Evolutionary conservation across 2,797 vertebrate genomes (phyloP).

Genomic region (Hybognathus amarus): DNA sequence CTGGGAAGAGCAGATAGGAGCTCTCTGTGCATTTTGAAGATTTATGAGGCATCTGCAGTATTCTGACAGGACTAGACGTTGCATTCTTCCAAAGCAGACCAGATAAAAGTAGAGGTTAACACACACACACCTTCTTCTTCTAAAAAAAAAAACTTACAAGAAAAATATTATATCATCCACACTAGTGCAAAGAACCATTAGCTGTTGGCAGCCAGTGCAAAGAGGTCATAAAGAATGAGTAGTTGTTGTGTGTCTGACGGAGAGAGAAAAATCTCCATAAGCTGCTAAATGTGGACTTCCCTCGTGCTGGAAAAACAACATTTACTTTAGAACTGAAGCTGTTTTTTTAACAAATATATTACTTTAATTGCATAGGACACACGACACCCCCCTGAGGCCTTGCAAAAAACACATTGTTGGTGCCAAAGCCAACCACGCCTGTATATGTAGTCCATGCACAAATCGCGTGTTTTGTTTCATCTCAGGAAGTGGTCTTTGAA

Average conservation of each 20-base stretch:
- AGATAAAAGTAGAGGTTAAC: constrained; percentile 26
- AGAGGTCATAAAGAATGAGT: constrained; percentile 30
- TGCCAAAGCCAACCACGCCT: constrained; percentile 61
- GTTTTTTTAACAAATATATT: constrained; percentile 79
- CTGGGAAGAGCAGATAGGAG: constrained; percentile 50
- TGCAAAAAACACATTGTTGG: constrained; percentile 65
- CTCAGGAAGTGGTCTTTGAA: constrained; percentile 64
- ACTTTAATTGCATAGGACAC: constrained; percentile 74
- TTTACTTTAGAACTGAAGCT: constrained; percentile 71
- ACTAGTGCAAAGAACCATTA: constrained; percentile 34
- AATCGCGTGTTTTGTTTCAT: constrained; percentile 56
- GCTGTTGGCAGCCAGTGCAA: constrained; percentile 25
- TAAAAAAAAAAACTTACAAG: neutral
- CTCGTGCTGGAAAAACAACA: constrained; percentile 74
- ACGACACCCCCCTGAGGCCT: constrained; percentile 67
- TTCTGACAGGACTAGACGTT: neutral
- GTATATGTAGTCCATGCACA: constrained; percentile 50
- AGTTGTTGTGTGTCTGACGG: constrained; percentile 31
- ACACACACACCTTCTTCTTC: neutral
- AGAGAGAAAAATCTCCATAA: constrained; percentile 63
- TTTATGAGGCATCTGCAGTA: neutral
- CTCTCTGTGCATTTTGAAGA: neutral
- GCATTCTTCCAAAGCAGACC: neutral
- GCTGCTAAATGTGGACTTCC: constrained; percentile 62
- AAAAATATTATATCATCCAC: constrained; percentile 19